Conservation (phyloP, 1,140 invertebrate species). For the Acromyrmex charruanus region DNA sequence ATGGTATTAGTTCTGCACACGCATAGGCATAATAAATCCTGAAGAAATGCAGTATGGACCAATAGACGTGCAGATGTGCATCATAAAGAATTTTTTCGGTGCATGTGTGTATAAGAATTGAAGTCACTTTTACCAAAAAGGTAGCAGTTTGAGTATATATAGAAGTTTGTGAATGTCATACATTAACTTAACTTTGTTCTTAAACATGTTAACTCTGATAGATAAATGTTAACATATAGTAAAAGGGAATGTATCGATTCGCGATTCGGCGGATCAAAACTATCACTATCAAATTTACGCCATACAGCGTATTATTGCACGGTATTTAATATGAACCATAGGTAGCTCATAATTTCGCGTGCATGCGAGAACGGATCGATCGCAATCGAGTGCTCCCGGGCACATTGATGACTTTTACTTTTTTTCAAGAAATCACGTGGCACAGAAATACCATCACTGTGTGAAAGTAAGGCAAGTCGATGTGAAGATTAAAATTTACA, state of each 20-base stretch:
- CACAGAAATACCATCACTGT: constrained; percentile 12
- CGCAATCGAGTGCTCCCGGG: constrained; percentile 61
- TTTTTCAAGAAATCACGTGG: constrained; percentile 59
- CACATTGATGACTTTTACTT: constrained; percentile 59
- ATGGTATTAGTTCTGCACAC: no score
- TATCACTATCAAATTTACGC: constrained; percentile 44
- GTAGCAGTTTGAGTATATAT: neutral
- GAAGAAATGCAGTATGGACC: no score
- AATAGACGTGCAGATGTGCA: no score
- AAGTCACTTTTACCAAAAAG: no score
- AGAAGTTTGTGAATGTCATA: no score
- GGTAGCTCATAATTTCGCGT: constrained; percentile 58
- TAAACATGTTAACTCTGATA: neutral
- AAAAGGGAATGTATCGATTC: neutral
- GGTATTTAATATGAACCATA: constrained; percentile 53
- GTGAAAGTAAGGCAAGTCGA: constrained; percentile 36
- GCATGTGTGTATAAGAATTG: no score
- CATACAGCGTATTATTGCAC: constrained; percentile 54
- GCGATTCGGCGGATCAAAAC: constrained; percentile 24
- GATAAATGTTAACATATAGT: neutral
- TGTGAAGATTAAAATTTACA: neutral
- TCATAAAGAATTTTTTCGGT: no score
- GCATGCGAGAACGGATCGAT: constrained; percentile 60
- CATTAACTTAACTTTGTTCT: neutral
- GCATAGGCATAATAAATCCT: no score